Evolutionary conservation across 2,888 invertebrate genomes (phyloP).

Genomic region (Megaustenia siamemsis): DNA sequence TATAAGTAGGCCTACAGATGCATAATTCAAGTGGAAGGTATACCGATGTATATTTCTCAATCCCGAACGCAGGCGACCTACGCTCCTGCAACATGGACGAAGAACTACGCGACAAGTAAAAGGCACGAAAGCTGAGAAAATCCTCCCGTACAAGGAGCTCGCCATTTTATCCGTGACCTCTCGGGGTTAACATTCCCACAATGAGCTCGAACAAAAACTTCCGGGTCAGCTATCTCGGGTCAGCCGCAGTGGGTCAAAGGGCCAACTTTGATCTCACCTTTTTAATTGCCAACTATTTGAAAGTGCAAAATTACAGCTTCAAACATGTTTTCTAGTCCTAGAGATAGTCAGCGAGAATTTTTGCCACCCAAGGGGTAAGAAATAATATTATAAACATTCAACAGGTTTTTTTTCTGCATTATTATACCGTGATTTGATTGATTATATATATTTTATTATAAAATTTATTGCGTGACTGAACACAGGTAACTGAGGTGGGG

Average conservation of each 20-base stretch:
- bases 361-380: slow-evolving; percentile 64
- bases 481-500: too few relatives aligned
- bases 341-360: slow-evolving; percentile 73
- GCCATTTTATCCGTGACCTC: slow-evolving; percentile 28
- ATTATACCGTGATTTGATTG: too few relatives aligned
- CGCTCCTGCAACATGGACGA: background rate
- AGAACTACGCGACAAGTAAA: background rate
- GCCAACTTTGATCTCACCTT: too few relatives aligned
- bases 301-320: background rate
- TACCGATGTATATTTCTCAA: background rate
- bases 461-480: too few relatives aligned
- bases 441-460: too few relatives aligned
- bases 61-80: background rate
- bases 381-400: background rate
- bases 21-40: background rate
- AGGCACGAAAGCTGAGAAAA: background rate
- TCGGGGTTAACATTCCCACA: background rate
- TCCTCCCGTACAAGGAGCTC: slow-evolving; percentile 6
- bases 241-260: too few relatives aligned
- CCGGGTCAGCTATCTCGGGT: slow-evolving; percentile 47
- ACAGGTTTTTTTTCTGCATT: background rate
- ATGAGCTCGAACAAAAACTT: slow-evolving; percentile 23
- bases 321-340: slow-evolving; percentile 72
- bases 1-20: too few relatives aligned
- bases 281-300: background rate